Conservation (phyloP, 2,113 vertebrate species). For the Vimba vimba region DNA sequence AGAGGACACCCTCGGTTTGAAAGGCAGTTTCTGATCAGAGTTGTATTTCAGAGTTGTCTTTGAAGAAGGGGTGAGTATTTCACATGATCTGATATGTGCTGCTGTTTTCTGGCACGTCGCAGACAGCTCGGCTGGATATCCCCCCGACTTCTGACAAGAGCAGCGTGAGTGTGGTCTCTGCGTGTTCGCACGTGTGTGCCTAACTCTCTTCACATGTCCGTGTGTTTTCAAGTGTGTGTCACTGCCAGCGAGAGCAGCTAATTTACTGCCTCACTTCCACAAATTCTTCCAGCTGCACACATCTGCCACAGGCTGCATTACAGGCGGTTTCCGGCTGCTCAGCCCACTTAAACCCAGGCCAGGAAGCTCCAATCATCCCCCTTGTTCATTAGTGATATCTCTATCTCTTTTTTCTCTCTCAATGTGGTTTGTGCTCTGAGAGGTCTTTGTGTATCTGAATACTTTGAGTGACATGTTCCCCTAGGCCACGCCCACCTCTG, state of each 20-base stretch:
- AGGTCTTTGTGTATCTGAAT: slow-evolving; percentile 7
- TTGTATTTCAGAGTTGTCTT: slow-evolving; percentile 18
- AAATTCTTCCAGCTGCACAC: slow-evolving; percentile 56
- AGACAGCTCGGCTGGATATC: slow-evolving; percentile 54
- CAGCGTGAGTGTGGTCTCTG: slow-evolving; percentile 55
- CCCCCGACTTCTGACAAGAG: slow-evolving; percentile 53
- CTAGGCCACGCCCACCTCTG: slow-evolving; percentile 4
- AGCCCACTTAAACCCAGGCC: slow-evolving; percentile 19
- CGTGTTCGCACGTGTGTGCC: slow-evolving; percentile 49
- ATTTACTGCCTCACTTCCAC: slow-evolving; percentile 49
- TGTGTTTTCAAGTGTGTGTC: slow-evolving; percentile 22
- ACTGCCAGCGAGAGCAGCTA: slow-evolving; percentile 37
- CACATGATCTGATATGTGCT: slow-evolving; percentile 37
- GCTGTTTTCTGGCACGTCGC: slow-evolving; percentile 50
- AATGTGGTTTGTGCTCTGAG: neutral
- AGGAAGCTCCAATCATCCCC: slow-evolving; percentile 27
- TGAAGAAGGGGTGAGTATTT: slow-evolving; percentile 30
- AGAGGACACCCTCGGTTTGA: slow-evolving; percentile 1
- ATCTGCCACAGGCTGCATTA: slow-evolving; percentile 49
- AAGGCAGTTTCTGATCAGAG: slow-evolving; percentile 19
- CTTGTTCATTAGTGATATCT: slow-evolving; percentile 16
- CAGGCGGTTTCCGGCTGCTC: slow-evolving; percentile 20
- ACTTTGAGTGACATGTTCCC: neutral
- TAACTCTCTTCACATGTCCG: slow-evolving; percentile 49
- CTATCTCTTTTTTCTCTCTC: neutral